Base-by-base conservation (phyloP, 2,888 invertebrate species). In the Callosobruchus maculatus region DNA sequence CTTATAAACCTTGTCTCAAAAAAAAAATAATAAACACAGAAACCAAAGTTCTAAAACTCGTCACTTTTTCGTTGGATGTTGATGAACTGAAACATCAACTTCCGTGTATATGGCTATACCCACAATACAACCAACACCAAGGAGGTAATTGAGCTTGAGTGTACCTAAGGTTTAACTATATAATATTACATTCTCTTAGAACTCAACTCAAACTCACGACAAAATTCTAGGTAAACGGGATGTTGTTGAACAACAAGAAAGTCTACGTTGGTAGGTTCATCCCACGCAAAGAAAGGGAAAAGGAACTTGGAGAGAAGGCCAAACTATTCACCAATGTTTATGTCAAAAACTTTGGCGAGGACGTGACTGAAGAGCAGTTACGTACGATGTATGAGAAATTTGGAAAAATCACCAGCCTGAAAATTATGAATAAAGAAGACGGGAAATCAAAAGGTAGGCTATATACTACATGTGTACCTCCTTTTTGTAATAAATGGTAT, bases 181-280 rank as follows among this genome's bases (percentile, higher is more conserved):
- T n/a, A n/a, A n/a, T n/a, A n/a, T n/a, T n/a, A n/a, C n/a, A n/a
- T n/a, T n/a, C n/a, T n/a, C n/a, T n/a, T n/a, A n/a, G n/a, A n/a
- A n/a, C n/a, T n/a, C 7, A 26, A 26, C 26, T 26, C 26, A 26
- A 26, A 99, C 2, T 26, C 26, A 26, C 7, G 7, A 4, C 4
- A 49, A 7, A 49, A 49, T 49, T 49, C 18, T 13, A 49, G 49
- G 49, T 99, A 76, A 86, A 86, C 79, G 95, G 94, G 80, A 99
- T 99, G 99, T 93, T 99, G 89, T 90, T 99, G 84, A 98, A 98
- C 87, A 97, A 96, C 75, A 99, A 99, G 88, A 99, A 98, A 90
- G 99, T 97, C 13, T 97, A 96, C 87, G 98, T 99, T 79, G 99
- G 99, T 81, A 94, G 96, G 87, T 99, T 99, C 89, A 96, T 99